phyloP scores from a whole-genome alignment of 1,140 invertebrate species.

The Theocolax elegans region DNA sequence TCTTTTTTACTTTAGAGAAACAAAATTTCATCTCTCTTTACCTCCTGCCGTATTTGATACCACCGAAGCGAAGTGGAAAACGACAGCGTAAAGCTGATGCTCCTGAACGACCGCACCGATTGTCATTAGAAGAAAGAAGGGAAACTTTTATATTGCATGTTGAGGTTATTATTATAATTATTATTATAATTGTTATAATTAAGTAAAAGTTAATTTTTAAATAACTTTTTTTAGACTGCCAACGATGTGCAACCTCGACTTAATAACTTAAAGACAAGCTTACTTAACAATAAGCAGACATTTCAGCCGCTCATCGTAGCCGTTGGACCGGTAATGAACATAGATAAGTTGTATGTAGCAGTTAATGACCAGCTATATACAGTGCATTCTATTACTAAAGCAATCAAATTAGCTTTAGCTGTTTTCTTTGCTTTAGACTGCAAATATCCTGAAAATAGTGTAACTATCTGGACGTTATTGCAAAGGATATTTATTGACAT shows the following conservation, averaged over 20 bases:
- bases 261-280: background rate
- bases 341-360: too few relatives aligned
- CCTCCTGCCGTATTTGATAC: background rate
- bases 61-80: background rate
- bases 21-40: background rate
- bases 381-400: too few relatives aligned
- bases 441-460: too few relatives aligned
- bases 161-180: background rate
- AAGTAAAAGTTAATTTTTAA: background rate
- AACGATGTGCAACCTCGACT: background rate
- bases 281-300: background rate
- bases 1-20: background rate
- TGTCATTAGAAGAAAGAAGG: background rate
- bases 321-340: too few relatives aligned
- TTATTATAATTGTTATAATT: background rate
- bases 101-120: background rate
- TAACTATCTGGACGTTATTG: background rate
- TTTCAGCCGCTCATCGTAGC: background rate
- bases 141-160: background rate
- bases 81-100: background rate
- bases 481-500: background rate
- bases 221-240: background rate
- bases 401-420: too few relatives aligned
- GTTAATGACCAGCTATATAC: too few relatives aligned
- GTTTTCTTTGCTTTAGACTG: too few relatives aligned